Evolutionary conservation across 2,888 invertebrate species (phyloP), one percentile per base, ranked within the genome.

Genomic region (Platycheirus rosarum): DNA sequence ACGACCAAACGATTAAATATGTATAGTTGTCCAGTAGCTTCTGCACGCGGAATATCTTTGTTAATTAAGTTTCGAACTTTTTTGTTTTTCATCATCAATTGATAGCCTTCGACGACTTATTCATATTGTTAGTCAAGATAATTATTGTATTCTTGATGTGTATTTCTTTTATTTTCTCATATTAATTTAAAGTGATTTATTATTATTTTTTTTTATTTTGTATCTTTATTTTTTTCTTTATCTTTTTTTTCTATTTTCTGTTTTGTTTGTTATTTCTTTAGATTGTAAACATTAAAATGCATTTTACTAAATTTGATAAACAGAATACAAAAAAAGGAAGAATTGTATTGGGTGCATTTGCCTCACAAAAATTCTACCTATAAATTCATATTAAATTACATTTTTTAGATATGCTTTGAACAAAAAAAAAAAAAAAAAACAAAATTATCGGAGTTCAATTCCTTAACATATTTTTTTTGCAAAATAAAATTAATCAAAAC

Each of bases 241-340:
- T 76, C 66, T 77, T 71, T 49, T 13, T 60, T 66, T 62, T 78
- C 44, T 53, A 57, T 62, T 69, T 84, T 75, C 32, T 70, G 57
- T 84, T 76, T 37, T 69, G 48, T 78, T 73, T 74, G 32, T 82
- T 76, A 66, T 76, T 82, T 66, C 68, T 66, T 82, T 82, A 76
- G 80, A 71, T 71, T 82, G 46, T 80, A 80, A 65, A 65, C 32
- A 80, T 62, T 51, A 49, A 75, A 84, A 75, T 85, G 85, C 85
- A 85, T 85, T 85, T 85, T 79, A 84, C 51, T 79, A 75, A 79
- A n/a, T n/a, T n/a, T n/a, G n/a, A 75, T 68, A 66, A 84, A 85
- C 62, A 66, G 53, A 84, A 77, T 85, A 51, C 57, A 29, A 62
- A 79, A 79, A 68, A 37, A 37, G 74, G 66, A 37, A 65, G 26